Evolutionary conservation across 2,113 vertebrate species (phyloP).

Genomic region (Macrotis lagotis): DNA sequence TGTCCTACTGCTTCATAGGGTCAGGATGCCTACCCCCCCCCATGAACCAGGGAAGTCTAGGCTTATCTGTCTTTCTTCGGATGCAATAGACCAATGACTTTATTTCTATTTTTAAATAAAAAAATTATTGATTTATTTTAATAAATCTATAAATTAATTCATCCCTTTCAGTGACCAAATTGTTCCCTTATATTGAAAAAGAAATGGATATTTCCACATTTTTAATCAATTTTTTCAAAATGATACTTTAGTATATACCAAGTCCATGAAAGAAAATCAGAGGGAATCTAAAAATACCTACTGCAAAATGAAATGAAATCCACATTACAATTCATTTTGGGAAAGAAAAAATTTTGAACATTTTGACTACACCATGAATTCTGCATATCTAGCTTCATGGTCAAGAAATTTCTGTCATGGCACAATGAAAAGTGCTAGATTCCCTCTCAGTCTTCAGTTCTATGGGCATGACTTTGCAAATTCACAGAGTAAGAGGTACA

Average conservation of each 20-base stretch:
- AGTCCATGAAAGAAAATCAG: background rate
- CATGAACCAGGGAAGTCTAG: background rate
- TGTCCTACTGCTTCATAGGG: too few species aligned
- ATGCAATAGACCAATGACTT: background rate
- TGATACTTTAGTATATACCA: background rate
- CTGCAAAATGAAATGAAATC: background rate
- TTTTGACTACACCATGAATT: background rate
- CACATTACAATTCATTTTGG: background rate
- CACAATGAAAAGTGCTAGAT: background rate
- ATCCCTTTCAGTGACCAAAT: background rate
- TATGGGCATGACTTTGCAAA: background rate
- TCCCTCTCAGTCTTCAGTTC: background rate
- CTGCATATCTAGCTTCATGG: background rate
- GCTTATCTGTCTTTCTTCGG: background rate
- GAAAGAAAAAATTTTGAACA: background rate
- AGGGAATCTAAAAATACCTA: background rate
- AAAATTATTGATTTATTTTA: background rate
- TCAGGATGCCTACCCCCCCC: too few species aligned
- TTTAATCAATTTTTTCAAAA: background rate
- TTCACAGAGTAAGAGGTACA: background rate
- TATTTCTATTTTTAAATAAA: background rate
- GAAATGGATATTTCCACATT: background rate
- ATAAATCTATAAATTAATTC: background rate
- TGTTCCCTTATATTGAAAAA: background rate
- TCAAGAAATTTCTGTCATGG: background rate